A percentile compares a stretch with the other conserved stretches of the same genome.
phyloP scores from a whole-genome alignment of 2,888 invertebrate species.

The Blera fallax region DNA sequence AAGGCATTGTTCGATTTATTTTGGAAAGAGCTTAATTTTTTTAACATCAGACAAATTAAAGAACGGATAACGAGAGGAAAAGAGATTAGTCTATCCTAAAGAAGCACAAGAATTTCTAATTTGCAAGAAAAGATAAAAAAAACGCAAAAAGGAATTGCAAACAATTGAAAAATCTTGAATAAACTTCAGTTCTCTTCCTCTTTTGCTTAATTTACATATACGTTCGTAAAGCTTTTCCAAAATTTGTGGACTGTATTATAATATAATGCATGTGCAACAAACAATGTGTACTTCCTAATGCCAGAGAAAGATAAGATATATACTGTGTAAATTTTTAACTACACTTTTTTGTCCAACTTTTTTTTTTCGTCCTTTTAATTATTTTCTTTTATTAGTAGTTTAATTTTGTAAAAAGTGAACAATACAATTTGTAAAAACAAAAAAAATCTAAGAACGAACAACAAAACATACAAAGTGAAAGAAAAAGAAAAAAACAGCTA shows the following conservation, averaged over 20 bases:
- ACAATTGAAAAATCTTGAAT: neutral
- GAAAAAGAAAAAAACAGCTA: constrained; percentile 30
- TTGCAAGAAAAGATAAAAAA: neutral
- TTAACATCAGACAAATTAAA: neutral
- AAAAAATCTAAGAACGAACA: constrained; percentile 48
- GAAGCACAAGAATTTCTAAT: neutral
- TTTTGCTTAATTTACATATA: neutral
- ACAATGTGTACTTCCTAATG: constrained; percentile 61
- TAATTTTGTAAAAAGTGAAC: constrained; percentile 70
- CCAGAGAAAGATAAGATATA: constrained; percentile 60
- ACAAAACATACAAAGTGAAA: constrained; percentile 65
- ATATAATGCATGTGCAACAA: constrained; percentile 46
- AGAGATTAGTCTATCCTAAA: neutral
- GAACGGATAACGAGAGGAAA: neutral
- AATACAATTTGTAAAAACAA: constrained; percentile 59
- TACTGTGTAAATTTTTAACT: constrained; percentile 58
- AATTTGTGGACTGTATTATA: constrained; percentile 25
- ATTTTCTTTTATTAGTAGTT: constrained; percentile 54
- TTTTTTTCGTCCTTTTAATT: constrained; percentile 40
- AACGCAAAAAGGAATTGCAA: neutral
- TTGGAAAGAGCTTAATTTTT: neutral
- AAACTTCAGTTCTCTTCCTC: neutral
- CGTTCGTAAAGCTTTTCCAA: neutral
- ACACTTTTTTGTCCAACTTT: constrained; percentile 66
- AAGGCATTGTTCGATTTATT: constrained; percentile 38